Percentiles rank a stretch among this genome's conserved stretches.
Evolutionary conservation across 2,797 vertebrate genomes (phyloP).

Genomic region (Trachurus trachurus): DNA sequence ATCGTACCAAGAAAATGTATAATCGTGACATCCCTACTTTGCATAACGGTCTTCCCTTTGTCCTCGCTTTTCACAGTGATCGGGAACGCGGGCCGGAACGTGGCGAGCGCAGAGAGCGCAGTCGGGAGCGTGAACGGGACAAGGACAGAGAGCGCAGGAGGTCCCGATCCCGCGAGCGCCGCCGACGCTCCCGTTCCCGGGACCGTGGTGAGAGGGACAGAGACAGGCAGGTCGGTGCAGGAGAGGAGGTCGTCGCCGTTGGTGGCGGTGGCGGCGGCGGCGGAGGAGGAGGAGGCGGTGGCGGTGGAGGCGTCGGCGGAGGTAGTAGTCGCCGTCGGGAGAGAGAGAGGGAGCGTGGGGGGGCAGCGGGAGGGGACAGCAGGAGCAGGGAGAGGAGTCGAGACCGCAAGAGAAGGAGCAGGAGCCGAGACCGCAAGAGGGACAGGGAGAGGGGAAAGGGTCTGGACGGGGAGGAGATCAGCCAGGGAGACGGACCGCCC

Average conservation of each 20-base stretch:
- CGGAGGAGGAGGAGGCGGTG: constrained; percentile 50
- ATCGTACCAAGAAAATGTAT: too few relatives aligned
- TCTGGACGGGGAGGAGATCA: constrained; percentile 76
- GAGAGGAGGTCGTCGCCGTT: constrained; percentile 45
- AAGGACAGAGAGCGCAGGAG: constrained; percentile 88
- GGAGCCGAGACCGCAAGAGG: constrained; percentile 83
- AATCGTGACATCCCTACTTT: too few relatives aligned
- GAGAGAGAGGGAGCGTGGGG: constrained; percentile 76
- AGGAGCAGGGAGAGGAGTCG: constrained; percentile 86
- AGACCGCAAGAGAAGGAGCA: constrained; percentile 86
- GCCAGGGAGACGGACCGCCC: constrained; percentile 59
- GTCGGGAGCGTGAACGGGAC: constrained; percentile 89
- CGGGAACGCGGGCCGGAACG: constrained; percentile 82
- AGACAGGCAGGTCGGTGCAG: constrained; percentile 39
- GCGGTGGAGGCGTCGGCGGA: constrained; percentile 39
- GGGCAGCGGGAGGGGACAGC: constrained; percentile 62
- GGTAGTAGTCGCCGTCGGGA: constrained; percentile 73
- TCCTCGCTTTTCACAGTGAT: constrained; percentile 47
- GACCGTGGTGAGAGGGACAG: constrained; percentile 83
- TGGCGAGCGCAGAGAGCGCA: constrained; percentile 86
- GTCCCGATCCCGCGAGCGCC: constrained; percentile 87
- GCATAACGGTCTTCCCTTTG: neutral
- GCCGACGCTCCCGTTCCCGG: constrained; percentile 82
- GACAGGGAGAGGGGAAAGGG: constrained; percentile 90
- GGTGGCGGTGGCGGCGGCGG: constrained; percentile 55